These are phyloP conservation scores for Scyliorhinus canicula DNA, from an alignment of 2,797 vertebrate species.

Conservation along the genomic window DNA sequence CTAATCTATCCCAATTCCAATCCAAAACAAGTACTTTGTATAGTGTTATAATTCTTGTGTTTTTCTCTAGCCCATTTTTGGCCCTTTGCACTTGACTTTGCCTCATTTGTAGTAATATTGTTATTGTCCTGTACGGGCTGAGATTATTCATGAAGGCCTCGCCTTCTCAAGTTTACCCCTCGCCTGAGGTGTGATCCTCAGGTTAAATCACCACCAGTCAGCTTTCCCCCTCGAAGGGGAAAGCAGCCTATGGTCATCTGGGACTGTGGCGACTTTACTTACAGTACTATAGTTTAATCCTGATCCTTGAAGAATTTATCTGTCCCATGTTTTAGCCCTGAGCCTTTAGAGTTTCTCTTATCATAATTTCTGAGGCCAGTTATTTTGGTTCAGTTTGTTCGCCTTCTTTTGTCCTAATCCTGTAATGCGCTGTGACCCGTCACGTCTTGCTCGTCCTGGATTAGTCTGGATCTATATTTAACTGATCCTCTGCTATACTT, in stretches of 20 bases:
- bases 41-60: neutral
- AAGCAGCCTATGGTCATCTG: no score
- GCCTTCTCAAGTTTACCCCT: no score
- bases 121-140: no score
- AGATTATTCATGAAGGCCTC: no score
- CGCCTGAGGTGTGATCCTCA: no score
- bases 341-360: neutral
- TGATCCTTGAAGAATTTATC: neutral
- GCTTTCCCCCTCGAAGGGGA: no score
- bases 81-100: neutral
- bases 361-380: no score
- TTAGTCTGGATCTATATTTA: slow-evolving; percentile 6
- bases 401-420: neutral
- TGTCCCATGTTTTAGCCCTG: neutral
- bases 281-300: neutral
- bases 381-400: neutral
- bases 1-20: neutral
- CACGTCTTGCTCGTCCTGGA: slow-evolving; percentile 10
- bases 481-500: neutral
- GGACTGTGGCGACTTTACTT: no score
- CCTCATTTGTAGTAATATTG: neutral
- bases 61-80: neutral
- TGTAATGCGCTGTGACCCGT: neutral
- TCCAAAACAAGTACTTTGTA: neutral
- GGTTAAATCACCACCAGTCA: no score